A percentile compares a stretch with the other conserved stretches of the same genome.
These are phyloP conservation scores for Palythoa grandiflora DNA, from an alignment of 92 coral and sea anemone genomes.

Conservation along the genomic window DNA sequence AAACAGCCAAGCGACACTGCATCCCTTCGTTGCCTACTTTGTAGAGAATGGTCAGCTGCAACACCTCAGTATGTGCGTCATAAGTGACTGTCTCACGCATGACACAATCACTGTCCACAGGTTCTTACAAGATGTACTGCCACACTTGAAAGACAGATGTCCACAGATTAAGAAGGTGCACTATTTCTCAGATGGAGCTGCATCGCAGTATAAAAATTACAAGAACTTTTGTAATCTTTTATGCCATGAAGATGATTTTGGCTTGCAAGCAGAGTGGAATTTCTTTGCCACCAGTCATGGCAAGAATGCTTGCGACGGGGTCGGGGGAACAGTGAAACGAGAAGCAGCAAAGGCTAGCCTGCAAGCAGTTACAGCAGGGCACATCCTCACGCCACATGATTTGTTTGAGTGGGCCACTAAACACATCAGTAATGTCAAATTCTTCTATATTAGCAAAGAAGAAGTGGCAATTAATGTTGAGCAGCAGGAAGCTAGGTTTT, in stretches of 20 bases:
- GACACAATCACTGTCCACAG: not conserved
- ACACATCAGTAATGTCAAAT: conserved; percentile 6
- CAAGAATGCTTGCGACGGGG: not conserved
- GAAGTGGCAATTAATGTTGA: conserved; percentile 20
- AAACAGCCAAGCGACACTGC: not conserved
- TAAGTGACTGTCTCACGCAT: conserved; percentile 28
- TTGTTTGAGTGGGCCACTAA: conserved; percentile 18
- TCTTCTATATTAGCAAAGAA: conserved; percentile 12
- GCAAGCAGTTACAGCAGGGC: not conserved
- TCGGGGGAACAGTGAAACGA: conserved; percentile 39
- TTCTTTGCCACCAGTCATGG: conserved; percentile 44
- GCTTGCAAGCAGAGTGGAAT: conserved; percentile 3
- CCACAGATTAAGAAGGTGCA: conserved; percentile 31
- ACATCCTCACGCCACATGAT: conserved; percentile 19
- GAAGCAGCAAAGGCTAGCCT: conserved; percentile 40
- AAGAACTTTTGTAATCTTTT: conserved; percentile 30
- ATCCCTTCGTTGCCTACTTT: not conserved
- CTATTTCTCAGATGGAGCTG: conserved; percentile 43
- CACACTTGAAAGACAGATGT: conserved; percentile 28
- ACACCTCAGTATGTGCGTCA: not conserved
- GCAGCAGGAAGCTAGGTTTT: conserved; percentile 1
- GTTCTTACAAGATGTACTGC: conserved; percentile 17
- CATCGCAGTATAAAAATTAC: conserved; percentile 38
- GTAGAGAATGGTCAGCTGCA: conserved; percentile 5
- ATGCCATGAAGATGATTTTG: conserved; percentile 24